Evolutionary conservation across 2,113 vertebrate genomes (phyloP), one percentile per base, ranked within the genome.

Genomic region (Nycticorax nycticorax): DNA sequence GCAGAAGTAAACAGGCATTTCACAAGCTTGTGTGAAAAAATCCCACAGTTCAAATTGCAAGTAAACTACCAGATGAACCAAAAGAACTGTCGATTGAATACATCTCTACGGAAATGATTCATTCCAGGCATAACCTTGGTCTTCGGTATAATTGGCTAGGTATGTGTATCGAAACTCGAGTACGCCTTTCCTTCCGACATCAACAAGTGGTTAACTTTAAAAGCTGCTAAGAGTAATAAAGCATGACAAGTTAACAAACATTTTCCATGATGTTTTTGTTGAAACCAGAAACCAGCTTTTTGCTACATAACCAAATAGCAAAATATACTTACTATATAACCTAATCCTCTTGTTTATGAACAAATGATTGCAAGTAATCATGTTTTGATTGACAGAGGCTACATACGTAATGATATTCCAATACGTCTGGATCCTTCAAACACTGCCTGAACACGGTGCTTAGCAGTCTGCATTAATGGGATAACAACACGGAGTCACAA

Each of bases 221-320:
- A 80, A 88, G 69, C 55, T 63, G 45, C 20, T 76, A 50, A 50
- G 7, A 93, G 35, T 50, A 93, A 89, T 53, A 89, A 92, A 68
- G 62, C 30, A 50, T 55, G 82, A 85, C 85, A 95, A 93, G 59
- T 55, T 77, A 77, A 90, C 73, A 94, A 94, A 89, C 88, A 88
- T 77, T 95, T 90, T 92, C 75, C 57, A 89, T 55, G 13, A 76
- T 2, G 3, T 41, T 85, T 89, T 74, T 82, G 57, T 82, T 90
- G 47, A 80, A 92, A 89, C 6, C 48, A 82, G 67, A 89, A 83
- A 55, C 7, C 72, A 78, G 16, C n/a, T 89, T 92, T 91, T 52
- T 35, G n/a, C 33, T 72, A 43, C 23, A 59, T 14, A 88, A 64
- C 24, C 14, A 47, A 85, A 92, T 52, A 89, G 60, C 52, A 87